Evolutionary conservation across 2,888 invertebrate species (phyloP).

Genomic region (Eueremaeus valkanovi): DNA sequence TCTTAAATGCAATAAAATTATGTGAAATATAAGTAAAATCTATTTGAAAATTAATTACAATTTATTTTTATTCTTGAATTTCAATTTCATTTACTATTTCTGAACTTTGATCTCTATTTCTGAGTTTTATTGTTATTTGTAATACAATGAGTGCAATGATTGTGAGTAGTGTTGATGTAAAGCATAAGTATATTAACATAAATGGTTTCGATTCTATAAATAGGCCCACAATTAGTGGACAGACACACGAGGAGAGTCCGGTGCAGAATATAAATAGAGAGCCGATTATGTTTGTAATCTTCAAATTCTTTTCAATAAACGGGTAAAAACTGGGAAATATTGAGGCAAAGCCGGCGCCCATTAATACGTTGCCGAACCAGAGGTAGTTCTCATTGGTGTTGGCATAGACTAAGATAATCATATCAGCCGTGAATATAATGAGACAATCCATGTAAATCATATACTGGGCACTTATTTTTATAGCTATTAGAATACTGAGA

Average conservation of each 20-base stretch:
- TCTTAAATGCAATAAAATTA: too few relatives aligned
- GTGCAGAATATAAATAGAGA: constrained; percentile 39
- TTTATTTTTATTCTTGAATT: too few relatives aligned
- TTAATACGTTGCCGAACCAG: constrained; percentile 34
- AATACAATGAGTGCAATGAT: constrained; percentile 1
- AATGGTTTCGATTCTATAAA: constrained; percentile 31
- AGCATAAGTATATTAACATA: constrained; percentile 36
- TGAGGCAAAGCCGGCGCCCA: constrained; percentile 40
- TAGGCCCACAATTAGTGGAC: constrained; percentile 37
- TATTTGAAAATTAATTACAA: too few relatives aligned
- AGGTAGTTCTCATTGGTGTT: constrained; percentile 1
- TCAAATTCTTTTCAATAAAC: constrained; percentile 31
- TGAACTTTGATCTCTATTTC: too few relatives aligned
- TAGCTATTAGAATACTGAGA: constrained; percentile 31
- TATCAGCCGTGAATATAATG: constrained; percentile 1
- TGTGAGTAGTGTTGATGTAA: constrained; percentile 21
- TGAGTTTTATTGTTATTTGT: constrained; percentile 1
- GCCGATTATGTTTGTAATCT: constrained; percentile 37
- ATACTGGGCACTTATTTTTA: constrained; percentile 32
- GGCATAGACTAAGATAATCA: constrained; percentile 32
- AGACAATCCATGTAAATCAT: constrained; percentile 34
- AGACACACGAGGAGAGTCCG: constrained; percentile 32
- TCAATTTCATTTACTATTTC: too few relatives aligned
- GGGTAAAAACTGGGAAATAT: constrained; percentile 39
- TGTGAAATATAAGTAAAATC: too few relatives aligned